These are phyloP conservation scores for Kryphioiulus occultus DNA, from an alignment of 2,888 invertebrate genomes.

Conservation along the genomic window DNA sequence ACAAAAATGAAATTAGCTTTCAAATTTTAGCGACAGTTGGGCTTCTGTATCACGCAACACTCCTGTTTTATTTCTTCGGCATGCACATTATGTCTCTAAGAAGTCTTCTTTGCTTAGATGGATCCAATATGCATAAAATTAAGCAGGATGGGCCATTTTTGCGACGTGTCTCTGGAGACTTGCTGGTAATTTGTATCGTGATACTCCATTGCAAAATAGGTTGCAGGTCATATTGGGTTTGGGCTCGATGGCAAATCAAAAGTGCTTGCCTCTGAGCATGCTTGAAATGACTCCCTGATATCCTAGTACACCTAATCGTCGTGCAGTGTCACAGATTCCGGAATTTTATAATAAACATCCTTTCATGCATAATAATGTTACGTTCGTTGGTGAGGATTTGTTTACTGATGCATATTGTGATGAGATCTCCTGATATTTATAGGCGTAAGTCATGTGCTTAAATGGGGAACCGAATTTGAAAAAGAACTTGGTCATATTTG, in stretches of 20 bases:
- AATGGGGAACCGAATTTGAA: conserved; percentile 13
- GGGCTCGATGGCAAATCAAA: conserved; percentile 35
- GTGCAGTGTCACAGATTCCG: conserved; percentile 29
- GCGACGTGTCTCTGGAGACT: not conserved
- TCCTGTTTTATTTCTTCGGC: conserved; percentile 25
- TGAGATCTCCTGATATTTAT: conserved; percentile 2
- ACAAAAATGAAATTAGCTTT: conserved; percentile 39
- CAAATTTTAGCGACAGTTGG: conserved; percentile 22
- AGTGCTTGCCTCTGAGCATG: not conserved
- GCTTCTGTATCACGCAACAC: conserved; percentile 3
- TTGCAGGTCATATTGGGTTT: conserved; percentile 41
- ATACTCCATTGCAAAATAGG: not conserved
- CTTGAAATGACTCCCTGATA: not conserved
- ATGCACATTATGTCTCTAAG: not conserved
- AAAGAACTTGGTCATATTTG: not conserved
- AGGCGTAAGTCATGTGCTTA: conserved; percentile 12
- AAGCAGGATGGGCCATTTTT: conserved; percentile 28
- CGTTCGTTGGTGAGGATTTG: conserved; percentile 38
- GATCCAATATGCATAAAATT: conserved; percentile 16
- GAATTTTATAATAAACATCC: conserved; percentile 47
- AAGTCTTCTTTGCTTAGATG: not conserved
- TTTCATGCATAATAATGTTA: conserved; percentile 42
- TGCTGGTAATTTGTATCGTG: conserved; percentile 16
- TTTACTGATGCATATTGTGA: conserved; percentile 45
- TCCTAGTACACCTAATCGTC: conserved; percentile 33